Evolutionary conservation across 2,797 vertebrate genomes (phyloP), one percentile per base, ranked within the genome.

Genomic region (Microchirus variegatus): DNA sequence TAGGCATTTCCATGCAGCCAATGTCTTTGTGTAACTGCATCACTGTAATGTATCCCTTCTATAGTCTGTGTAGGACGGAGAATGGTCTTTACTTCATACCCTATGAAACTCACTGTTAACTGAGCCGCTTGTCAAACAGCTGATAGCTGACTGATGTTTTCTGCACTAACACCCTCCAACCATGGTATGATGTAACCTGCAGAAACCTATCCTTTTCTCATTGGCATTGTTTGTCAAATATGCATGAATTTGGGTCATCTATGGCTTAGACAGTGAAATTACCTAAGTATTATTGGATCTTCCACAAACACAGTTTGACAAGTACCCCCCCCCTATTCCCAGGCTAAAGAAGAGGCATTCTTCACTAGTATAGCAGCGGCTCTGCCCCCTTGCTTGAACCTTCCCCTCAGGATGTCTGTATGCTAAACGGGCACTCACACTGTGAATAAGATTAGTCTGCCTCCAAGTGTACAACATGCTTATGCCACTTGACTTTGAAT

Each of bases 401-500:
- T 82, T 90, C 80, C 88, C 91, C 91, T 87, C 77, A 22, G 89
- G 88, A 86, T 81, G 85, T 90, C 84, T 90, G 85, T 84, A 90
- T 89, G 89, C 91, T 91, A 89, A 91, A 91, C 86, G 89, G 86
- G 77, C 89, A 90, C 91, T 92, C 91, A 85, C 84, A 87, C 88
- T 89, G 92, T 88, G 91, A 91, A 93, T 90, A 88, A 89, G 90
- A 92, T 93, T 91, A 92, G 89, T 84, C 86, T 85, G 83, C 89
- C 87, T 90, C 86, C 73, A 72, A 91, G 88, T 91, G 90, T 90
- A 90, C 89, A 87, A 90, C 90, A 90, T 87, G 87, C 90, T 91
- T 91, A 91, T 87, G 90, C 90, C 90, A 89, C 90, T 91, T 90
- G 92, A 91, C 87, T 92, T 88, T 91, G 90, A 92, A 90, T 90